Evolutionary conservation across 2,888 invertebrate genomes (phyloP).

Genomic region (Tenodera sinensis): DNA sequence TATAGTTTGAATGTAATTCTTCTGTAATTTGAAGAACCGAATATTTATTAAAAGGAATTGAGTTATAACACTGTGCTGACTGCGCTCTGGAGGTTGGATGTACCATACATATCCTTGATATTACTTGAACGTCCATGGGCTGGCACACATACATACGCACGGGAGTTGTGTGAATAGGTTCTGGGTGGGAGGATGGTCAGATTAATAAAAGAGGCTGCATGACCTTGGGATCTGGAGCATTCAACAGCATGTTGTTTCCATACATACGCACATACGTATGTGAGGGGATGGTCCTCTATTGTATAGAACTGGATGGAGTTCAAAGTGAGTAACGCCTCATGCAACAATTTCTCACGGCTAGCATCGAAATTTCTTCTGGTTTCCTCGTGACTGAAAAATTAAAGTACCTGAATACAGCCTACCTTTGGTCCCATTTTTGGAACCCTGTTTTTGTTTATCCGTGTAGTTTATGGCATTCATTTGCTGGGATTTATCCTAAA

Average conservation of each 20-base stretch:
- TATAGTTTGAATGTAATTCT: no score
- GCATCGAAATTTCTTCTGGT: background rate
- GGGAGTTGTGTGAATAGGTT: background rate
- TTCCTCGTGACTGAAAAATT: background rate
- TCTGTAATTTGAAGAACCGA: no score
- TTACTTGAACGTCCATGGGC: background rate
- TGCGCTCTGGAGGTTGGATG: background rate
- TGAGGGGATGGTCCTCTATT: background rate
- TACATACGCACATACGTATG: background rate
- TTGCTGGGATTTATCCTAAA: no score
- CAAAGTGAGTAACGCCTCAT: background rate
- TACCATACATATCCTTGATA: background rate
- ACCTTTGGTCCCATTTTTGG: no score
- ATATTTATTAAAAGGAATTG: no score
- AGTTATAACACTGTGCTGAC: no score
- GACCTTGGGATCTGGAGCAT: background rate
- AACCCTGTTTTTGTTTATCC: no score
- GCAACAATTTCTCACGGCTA: background rate
- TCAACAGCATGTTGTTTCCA: background rate
- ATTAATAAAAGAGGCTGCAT: background rate
- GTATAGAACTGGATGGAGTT: background rate
- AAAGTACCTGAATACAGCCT: no score
- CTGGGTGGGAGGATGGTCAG: background rate
- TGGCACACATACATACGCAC: background rate
- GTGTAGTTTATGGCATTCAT: no score